Evolutionary conservation across 2,888 invertebrate species (phyloP).

Genomic region (Acleris literana): DNA sequence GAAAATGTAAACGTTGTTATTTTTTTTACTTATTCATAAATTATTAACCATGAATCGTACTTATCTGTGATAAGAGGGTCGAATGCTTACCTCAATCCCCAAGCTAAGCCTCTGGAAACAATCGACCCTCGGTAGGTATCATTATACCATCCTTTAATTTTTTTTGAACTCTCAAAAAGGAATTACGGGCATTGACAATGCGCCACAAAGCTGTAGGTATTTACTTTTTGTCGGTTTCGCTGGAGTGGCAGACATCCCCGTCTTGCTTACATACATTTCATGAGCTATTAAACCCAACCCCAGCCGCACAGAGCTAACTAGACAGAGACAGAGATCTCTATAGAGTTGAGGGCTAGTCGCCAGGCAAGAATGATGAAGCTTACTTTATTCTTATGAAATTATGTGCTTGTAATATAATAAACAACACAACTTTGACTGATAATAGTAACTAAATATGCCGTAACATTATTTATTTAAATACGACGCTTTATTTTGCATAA

Average conservation of each 20-base stretch:
- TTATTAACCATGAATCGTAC: not conserved
- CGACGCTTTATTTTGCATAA: too few species aligned
- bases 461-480: too few species aligned
- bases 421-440: too few species aligned
- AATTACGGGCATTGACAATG: conserved; percentile 70
- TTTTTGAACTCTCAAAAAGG: conserved; percentile 63
- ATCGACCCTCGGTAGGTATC: conserved; percentile 20
- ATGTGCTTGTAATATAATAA: too few species aligned
- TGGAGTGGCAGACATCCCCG: conserved; percentile 67
- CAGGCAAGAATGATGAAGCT: not conserved
- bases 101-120: conserved; percentile 9
- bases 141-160: conserved; percentile 51
- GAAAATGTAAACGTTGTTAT: too few species aligned
- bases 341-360: conserved; percentile 47
- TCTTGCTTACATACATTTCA: conserved; percentile 82
- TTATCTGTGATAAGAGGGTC: conserved; percentile 1
- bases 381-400: too few species aligned
- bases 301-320: conserved; percentile 47
- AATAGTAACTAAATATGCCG: too few species aligned
- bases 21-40: not conserved
- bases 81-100: conserved; percentile 9
- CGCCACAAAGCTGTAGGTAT: conserved; percentile 60
- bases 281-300: conserved; percentile 81
- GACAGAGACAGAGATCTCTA: conserved; percentile 40
- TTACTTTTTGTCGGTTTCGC: conserved; percentile 59